Evolutionary conservation across 2,113 vertebrate genomes (phyloP).

Genomic region (Pseudorhombus dupliciocellatus): DNA sequence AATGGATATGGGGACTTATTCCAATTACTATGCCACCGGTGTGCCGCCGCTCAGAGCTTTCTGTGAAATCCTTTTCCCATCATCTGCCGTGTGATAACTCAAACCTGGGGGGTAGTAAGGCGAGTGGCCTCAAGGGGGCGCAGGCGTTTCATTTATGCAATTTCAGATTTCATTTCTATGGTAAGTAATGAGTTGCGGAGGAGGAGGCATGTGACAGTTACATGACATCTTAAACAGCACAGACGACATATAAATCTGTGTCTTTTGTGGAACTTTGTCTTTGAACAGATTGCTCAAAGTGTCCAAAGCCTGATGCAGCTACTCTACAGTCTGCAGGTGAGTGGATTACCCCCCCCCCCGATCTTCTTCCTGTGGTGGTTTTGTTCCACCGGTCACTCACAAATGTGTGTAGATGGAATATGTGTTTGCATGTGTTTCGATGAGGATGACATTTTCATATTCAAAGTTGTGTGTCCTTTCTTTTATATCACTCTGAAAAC

Average conservation of each 20-base stretch:
- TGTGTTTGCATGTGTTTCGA: constrained; percentile 40
- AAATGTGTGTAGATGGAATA: constrained; percentile 30
- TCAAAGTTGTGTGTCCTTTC: constrained; percentile 34
- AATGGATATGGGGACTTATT: constrained; percentile 65
- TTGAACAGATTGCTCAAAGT: constrained; percentile 86
- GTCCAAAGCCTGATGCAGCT: constrained; percentile 92
- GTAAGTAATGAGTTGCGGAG: background rate
- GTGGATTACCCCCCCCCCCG: constrained; percentile 8
- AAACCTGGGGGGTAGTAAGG: background rate
- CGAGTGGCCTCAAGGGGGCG: constrained; percentile 46
- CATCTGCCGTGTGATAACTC: constrained; percentile 1
- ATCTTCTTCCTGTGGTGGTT: constrained; percentile 28
- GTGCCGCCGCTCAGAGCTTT: constrained; percentile 50
- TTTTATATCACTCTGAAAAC: constrained; percentile 3
- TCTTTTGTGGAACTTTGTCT: constrained; percentile 7
- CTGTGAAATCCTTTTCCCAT: constrained; percentile 36
- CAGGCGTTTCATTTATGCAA: constrained; percentile 16
- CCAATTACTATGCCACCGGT: constrained; percentile 50
- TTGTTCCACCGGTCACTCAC: constrained; percentile 24
- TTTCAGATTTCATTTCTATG: no score
- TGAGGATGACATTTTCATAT: constrained; percentile 62
- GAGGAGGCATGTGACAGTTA: background rate
- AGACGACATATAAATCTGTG: background rate
- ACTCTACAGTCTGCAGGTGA: constrained; percentile 95
- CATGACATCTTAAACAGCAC: background rate